These are phyloP conservation scores for Geococcyx californianus DNA, from an alignment of 2,113 vertebrate genomes.

Conservation along the genomic window DNA sequence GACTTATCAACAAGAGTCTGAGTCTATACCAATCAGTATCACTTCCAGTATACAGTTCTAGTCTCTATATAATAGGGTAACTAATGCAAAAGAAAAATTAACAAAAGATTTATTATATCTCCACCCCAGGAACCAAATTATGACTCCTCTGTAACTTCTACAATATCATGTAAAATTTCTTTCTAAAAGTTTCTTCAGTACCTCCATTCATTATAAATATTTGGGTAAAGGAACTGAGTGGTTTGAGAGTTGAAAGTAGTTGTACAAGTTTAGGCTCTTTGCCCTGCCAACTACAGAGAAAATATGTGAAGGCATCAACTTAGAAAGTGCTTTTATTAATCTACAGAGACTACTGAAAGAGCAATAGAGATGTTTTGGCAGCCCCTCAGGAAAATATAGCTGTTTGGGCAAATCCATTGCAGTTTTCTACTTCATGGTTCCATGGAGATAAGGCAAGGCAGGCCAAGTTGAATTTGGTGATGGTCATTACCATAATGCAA, in stretches of 20 bases:
- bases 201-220: background rate
- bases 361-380: slow-evolving; percentile 13
- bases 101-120: background rate
- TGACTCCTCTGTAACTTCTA: background rate
- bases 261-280: background rate
- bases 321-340: slow-evolving; percentile 47
- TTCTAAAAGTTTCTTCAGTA: background rate
- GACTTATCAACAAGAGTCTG: background rate
- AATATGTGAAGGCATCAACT: background rate
- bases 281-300: background rate
- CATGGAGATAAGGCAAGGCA: background rate
- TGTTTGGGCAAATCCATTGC: background rate
- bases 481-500: background rate
- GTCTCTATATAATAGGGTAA: background rate
- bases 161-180: background rate
- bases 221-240: background rate
- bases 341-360: slow-evolving; percentile 1
- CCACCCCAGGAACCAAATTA: background rate
- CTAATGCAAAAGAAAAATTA: background rate
- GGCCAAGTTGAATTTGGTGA: background rate
- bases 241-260: background rate
- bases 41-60: background rate
- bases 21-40: background rate
- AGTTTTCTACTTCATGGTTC: background rate
- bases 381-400: background rate